Conservation (phyloP, 1,140 invertebrate genomes). For the Papilio xuthus region DNA sequence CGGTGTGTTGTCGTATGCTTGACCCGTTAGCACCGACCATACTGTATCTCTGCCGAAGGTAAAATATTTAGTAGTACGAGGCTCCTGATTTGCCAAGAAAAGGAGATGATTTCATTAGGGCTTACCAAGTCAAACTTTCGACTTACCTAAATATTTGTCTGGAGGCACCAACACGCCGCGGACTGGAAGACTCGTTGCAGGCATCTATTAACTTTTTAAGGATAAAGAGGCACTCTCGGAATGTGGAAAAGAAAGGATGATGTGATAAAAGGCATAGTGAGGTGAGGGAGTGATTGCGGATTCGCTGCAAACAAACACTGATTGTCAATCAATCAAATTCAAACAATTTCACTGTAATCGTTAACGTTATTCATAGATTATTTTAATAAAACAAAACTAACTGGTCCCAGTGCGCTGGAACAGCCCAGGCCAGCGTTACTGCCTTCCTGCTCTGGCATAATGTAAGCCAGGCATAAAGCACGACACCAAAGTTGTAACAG, state of each 20-base stretch:
- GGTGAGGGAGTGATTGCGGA: constrained; percentile 95
- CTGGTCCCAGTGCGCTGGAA: too few species aligned
- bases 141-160: constrained; percentile 90
- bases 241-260: constrained; percentile 99
- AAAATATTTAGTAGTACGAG: background rate
- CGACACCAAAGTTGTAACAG: background rate
- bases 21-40: constrained; percentile 93
- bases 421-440: too few species aligned
- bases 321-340: constrained; percentile 35
- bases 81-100: too few species aligned
- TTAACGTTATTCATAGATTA: background rate
- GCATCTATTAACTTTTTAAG: constrained; percentile 97
- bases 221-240: constrained; percentile 98
- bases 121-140: too few species aligned
- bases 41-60: constrained; percentile 89
- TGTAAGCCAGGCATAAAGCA: too few species aligned
- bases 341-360: background rate
- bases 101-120: too few species aligned
- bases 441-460: too few species aligned
- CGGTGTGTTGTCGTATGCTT: constrained; percentile 88
- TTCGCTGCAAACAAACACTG: constrained; percentile 83
- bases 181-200: constrained; percentile 96
- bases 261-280: constrained; percentile 99
- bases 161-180: constrained; percentile 93
- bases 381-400: too few species aligned